These are phyloP conservation scores for Uloborus diversus DNA, from an alignment of 1,140 invertebrate species.

Conservation along the genomic window DNA sequence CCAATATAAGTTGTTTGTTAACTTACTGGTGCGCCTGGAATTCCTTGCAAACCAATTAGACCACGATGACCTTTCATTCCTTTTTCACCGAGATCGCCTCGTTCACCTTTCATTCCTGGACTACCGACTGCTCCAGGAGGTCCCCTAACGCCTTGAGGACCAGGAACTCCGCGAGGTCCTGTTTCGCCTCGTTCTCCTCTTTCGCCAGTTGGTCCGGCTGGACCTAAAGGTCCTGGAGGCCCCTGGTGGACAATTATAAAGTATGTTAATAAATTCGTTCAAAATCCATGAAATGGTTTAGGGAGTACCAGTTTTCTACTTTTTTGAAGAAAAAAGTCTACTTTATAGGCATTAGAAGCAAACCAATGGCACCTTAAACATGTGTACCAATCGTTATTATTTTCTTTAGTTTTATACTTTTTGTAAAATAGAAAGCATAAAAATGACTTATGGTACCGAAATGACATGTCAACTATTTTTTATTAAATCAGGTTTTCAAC, in stretches of 20 bases:
- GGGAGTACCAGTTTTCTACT: too few relatives aligned
- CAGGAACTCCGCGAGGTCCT: conserved; percentile 74
- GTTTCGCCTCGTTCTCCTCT: conserved; percentile 76
- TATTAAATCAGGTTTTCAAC: too few relatives aligned
- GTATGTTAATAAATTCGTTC: background rate
- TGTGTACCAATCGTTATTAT: too few relatives aligned
- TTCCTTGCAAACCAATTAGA: conserved; percentile 80
- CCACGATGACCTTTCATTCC: conserved; percentile 85
- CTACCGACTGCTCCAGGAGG: conserved; percentile 72
- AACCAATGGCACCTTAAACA: too few relatives aligned
- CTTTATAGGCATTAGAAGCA: too few relatives aligned
- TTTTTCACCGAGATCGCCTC: conserved; percentile 71
- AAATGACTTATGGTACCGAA: too few relatives aligned
- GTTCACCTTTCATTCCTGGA: conserved; percentile 62
- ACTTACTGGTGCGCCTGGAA: conserved; percentile 72
- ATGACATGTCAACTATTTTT: too few relatives aligned
- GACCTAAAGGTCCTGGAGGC: conserved; percentile 73
- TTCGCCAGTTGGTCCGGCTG: conserved; percentile 78
- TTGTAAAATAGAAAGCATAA: too few relatives aligned
- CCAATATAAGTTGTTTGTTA: too few relatives aligned
- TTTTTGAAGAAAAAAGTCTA: too few relatives aligned
- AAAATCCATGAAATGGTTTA: background rate
- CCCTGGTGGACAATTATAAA: conserved; percentile 63
- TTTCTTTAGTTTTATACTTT: too few relatives aligned
- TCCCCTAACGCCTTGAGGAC: conserved; percentile 66